Evolutionary conservation across 2,888 invertebrate genomes (phyloP).

Genomic region (Leucania comma): DNA sequence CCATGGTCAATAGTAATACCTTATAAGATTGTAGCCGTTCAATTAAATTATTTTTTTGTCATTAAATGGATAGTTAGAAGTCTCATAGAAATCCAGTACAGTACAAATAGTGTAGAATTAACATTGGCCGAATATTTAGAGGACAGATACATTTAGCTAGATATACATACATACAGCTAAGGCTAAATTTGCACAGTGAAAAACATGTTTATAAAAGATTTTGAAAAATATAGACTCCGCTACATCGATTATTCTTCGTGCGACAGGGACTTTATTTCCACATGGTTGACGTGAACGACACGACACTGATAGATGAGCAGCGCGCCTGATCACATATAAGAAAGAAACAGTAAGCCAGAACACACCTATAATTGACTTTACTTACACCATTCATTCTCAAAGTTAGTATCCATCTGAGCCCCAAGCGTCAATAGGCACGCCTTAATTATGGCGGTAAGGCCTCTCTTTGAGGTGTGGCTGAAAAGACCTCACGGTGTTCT

Average conservation of each 20-base stretch:
- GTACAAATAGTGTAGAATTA: no score
- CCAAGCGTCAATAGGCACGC: not conserved
- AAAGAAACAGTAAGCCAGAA: conserved; percentile 56
- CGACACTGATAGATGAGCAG: conserved; percentile 67
- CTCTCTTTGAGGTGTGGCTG: no score
- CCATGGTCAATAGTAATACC: no score
- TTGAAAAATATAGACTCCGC: conserved; percentile 18
- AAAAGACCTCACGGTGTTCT: no score
- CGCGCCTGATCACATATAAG: conserved; percentile 57
- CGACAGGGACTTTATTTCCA: conserved; percentile 58
- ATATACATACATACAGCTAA: not conserved
- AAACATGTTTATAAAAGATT: conserved; percentile 24
- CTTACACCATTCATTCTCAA: conserved; percentile 35
- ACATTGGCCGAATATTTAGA: no score
- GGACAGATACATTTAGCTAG: not conserved
- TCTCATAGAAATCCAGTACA: no score
- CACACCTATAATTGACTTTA: conserved; percentile 70
- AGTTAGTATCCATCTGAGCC: not conserved
- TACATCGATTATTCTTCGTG: conserved; percentile 46
- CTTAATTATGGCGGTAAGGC: no score
- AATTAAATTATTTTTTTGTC: no score
- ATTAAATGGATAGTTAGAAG: no score
- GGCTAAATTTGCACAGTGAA: not conserved
- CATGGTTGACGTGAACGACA: conserved; percentile 54
- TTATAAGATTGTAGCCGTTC: no score